A percentile compares a stretch with the other conserved stretches of the same genome.
These are phyloP conservation scores for Bombus sibiricus DNA, from an alignment of 1,140 invertebrate genomes.

Conservation along the genomic window DNA sequence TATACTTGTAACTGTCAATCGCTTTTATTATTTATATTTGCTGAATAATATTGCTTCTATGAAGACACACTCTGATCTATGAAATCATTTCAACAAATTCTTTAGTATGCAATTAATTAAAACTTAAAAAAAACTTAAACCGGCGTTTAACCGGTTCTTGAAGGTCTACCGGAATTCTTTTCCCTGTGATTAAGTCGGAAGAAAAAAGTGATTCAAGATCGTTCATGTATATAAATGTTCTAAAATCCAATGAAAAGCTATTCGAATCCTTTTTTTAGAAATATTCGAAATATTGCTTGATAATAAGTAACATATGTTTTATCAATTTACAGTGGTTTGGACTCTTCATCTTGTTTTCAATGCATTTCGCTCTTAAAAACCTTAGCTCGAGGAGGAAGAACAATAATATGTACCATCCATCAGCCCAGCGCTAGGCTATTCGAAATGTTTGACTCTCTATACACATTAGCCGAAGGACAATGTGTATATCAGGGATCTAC, in stretches of 20 bases:
- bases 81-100: not conserved
- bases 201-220: slow-evolving; percentile 5
- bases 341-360: slow-evolving; percentile 97
- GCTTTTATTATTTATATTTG: not conserved
- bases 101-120: not conserved
- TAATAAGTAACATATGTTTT: slow-evolving; percentile 3
- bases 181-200: not conserved
- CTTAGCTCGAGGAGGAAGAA: slow-evolving; percentile 94
- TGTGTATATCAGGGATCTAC: slow-evolving; percentile 97
- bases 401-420: slow-evolving; percentile 98
- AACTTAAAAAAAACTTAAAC: not conserved
- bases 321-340: slow-evolving; percentile 89
- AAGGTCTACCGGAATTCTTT: not conserved
- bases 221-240: not conserved
- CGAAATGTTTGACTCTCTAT: slow-evolving; percentile 98
- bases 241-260: not conserved
- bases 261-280: not conserved
- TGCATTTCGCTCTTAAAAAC: slow-evolving; percentile 94
- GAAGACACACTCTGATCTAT: not conserved
- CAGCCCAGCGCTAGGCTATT: slow-evolving; percentile 98
- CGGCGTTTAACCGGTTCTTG: slow-evolving; percentile 2
- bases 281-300: not conserved
- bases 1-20: not conserved
- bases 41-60: not conserved
- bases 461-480: slow-evolving; percentile 95